Percentiles rank a stretch among this genome's conserved stretches.
Evolutionary conservation across 2,113 vertebrate genomes (phyloP).

Genomic region (Pangasianodon hypophthalmus): DNA sequence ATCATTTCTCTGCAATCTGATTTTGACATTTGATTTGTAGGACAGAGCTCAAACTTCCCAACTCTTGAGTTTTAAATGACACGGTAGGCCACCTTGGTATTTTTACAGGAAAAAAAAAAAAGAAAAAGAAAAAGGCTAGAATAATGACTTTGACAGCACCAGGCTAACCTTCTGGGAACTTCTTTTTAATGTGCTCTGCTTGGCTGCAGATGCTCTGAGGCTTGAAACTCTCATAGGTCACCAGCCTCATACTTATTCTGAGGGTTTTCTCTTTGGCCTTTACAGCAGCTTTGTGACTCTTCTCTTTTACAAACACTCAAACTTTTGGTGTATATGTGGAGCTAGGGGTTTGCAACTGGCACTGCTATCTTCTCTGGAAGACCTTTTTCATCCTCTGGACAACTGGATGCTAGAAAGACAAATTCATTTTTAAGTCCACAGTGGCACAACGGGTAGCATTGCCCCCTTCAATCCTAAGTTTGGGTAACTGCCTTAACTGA

Average conservation of each 20-base stretch:
- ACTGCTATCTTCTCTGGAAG: not conserved
- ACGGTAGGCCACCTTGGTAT: conserved; percentile 12
- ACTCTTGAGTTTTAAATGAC: not conserved
- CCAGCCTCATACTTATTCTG: conserved; percentile 61
- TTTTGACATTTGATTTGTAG: not conserved
- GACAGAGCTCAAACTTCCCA: not conserved
- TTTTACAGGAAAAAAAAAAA: not conserved
- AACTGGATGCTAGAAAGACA: not conserved
- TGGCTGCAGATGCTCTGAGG: conserved; percentile 53
- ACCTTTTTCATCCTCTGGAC: not conserved
- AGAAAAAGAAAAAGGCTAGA: not conserved
- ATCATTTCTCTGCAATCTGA: not conserved
- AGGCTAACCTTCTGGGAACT: conserved; percentile 32
- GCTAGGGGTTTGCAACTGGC: not conserved
- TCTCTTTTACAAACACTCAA: conserved; percentile 22
- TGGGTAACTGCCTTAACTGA: not conserved
- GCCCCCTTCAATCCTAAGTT: not conserved
- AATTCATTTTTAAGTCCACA: not conserved
- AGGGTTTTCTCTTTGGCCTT: conserved; percentile 65
- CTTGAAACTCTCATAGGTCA: conserved; percentile 65
- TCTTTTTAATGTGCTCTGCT: conserved; percentile 51
- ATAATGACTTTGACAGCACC: conserved; percentile 10
- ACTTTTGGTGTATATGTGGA: not conserved
- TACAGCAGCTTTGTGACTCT: conserved; percentile 46
- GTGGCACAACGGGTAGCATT: not conserved